A percentile compares a stretch with the other conserved stretches of the same genome.
These are phyloP conservation scores for Pseudochirops cupreus DNA, from an alignment of 2,797 vertebrate species.

Conservation along the genomic window DNA sequence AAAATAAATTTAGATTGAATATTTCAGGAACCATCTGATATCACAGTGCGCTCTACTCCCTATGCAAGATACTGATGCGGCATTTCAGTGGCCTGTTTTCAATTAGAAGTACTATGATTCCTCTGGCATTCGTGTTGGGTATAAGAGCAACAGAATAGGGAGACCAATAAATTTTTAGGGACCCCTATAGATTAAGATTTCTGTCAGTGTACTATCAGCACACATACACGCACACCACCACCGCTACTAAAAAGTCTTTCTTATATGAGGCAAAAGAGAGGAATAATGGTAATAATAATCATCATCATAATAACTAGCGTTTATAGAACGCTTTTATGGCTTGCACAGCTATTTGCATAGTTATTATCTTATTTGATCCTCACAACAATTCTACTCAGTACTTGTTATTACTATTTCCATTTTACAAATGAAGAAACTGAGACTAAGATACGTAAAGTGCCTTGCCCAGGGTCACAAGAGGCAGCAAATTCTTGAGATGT, in stretches of 20 bases:
- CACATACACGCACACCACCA: not conserved
- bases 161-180: not conserved
- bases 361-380: not conserved
- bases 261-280: not conserved
- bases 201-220: not conserved
- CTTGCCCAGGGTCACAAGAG: not conserved
- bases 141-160: not conserved
- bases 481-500: not conserved
- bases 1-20: not conserved
- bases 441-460: not conserved
- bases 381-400: not conserved
- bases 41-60: not conserved
- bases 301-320: not conserved
- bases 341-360: not conserved
- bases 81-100: not conserved
- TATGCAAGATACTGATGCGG: not conserved
- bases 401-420: not conserved
- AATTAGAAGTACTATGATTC: not conserved
- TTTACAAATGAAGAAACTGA: not conserved
- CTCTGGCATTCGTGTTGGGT: not conserved
- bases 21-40: not conserved
- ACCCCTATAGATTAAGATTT: not conserved
- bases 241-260: not conserved
- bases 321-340: not conserved
- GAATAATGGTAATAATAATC: not conserved